Conservation (phyloP, 2,797 vertebrate genomes). For the Neosilurus mollespiculum region DNA sequence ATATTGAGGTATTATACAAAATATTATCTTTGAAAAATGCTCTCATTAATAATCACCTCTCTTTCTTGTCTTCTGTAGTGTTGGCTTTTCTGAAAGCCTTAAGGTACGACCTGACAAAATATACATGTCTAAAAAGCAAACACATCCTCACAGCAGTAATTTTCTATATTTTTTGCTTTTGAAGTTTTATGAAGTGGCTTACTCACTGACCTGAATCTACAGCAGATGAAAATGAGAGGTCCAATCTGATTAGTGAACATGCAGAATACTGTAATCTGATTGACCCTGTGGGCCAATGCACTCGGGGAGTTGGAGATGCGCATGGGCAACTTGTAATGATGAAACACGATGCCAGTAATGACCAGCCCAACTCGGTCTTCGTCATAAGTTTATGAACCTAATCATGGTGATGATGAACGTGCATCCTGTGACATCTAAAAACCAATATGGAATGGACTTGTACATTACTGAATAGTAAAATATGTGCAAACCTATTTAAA, state of each 20-base stretch:
- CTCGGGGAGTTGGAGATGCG: conserved; percentile 35
- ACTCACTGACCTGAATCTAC: conserved; percentile 39
- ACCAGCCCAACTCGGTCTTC: conserved; percentile 45
- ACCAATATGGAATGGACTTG: not conserved
- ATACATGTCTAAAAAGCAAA: not conserved
- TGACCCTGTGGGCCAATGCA: conserved; percentile 46
- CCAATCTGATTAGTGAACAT: conserved; percentile 53
- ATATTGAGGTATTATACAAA: not conserved
- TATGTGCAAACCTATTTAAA: not conserved
- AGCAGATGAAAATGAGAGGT: conserved; percentile 35
- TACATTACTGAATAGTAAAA: not conserved
- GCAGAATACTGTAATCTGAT: conserved; percentile 57
- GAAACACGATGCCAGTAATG: conserved; percentile 49
- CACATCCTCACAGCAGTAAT: not conserved
- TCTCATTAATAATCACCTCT: not conserved
- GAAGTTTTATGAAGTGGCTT: conserved; percentile 11
- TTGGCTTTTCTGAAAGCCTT: not conserved
- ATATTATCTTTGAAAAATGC: not conserved
- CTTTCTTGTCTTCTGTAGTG: not conserved
- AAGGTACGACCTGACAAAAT: not conserved
- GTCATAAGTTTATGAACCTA: conserved; percentile 52
- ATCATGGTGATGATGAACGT: conserved; percentile 40
- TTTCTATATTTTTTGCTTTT: conserved; percentile 3
- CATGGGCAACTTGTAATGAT: conserved; percentile 39
- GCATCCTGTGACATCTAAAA: conserved; percentile 31